Percentiles rank a stretch among this genome's conserved stretches.
Conservation (phyloP, 2,888 invertebrate genomes). For the Xanthia togata region DNA sequence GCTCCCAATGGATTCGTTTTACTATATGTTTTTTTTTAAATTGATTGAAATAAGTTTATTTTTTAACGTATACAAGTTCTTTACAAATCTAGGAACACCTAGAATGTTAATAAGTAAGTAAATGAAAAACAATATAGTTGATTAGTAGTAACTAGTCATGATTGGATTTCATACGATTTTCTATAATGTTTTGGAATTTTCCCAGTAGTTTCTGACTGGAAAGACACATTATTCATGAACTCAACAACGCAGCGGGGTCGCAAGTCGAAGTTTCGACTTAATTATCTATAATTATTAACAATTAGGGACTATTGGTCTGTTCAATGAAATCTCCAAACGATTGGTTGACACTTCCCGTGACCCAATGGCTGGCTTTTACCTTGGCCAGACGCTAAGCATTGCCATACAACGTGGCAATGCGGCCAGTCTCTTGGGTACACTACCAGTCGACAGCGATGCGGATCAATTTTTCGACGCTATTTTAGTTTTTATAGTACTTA, state of each 20-base stretch:
- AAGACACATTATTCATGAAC: slow-evolving; percentile 2
- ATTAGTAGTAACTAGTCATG: not conserved
- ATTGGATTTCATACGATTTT: not conserved
- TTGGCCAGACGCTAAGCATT: too few species aligned
- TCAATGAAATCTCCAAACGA: too few species aligned
- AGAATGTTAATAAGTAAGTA: not conserved
- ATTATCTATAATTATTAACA: not conserved
- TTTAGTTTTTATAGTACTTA: too few species aligned
- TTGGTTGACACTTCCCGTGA: too few species aligned
- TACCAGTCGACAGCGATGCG: too few species aligned
- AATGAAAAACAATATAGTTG: not conserved
- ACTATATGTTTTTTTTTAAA: slow-evolving; percentile 44
- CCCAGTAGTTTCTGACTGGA: not conserved
- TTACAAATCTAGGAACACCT: not conserved
- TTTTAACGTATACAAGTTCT: not conserved
- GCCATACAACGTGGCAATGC: too few species aligned
- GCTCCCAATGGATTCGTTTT: slow-evolving; percentile 58
- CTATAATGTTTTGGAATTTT: not conserved
- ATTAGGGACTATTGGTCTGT: too few species aligned
- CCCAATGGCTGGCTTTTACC: too few species aligned
- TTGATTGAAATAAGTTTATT: slow-evolving; percentile 22
- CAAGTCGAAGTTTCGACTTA: slow-evolving; percentile 6
- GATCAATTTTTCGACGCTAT: too few species aligned
- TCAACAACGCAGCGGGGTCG: not conserved
- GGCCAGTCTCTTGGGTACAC: too few species aligned